Evolutionary conservation across 1,140 invertebrate species (phyloP).

Genomic region (Cherax quadricarinatus): DNA sequence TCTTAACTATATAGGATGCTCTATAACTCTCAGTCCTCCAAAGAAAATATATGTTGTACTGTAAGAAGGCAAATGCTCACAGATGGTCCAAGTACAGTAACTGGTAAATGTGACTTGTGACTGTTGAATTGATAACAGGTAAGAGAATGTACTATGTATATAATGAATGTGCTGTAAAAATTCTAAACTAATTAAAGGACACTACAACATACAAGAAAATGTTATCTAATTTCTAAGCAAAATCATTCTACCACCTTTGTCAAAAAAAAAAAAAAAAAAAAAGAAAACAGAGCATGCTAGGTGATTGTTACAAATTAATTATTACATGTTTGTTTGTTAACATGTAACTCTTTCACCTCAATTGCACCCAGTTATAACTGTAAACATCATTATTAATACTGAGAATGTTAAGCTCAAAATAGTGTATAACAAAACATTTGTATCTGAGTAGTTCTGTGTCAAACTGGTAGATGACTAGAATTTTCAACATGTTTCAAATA

Average conservation of each 20-base stretch:
- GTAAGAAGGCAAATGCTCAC: neutral
- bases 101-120: neutral
- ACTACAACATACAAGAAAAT: neutral
- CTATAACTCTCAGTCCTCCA: neutral
- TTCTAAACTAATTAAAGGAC: neutral
- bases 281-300: neutral
- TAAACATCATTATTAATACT: too few species aligned
- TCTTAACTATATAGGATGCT: neutral
- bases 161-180: neutral
- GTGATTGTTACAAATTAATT: neutral
- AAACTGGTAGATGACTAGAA: conserved; percentile 16
- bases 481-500: conserved; percentile 21
- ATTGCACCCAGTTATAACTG: too few species aligned
- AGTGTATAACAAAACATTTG: too few species aligned
- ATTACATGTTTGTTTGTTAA: too few species aligned
- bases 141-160: neutral
- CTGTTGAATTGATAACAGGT: neutral
- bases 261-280: neutral
- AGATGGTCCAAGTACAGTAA: neutral
- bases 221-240: neutral
- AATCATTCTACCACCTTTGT: neutral
- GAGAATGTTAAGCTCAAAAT: too few species aligned
- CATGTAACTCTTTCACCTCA: too few species aligned
- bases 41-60: neutral
- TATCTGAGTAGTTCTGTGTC: too few species aligned